A percentile compares a stretch with the other conserved stretches of the same genome.
Evolutionary conservation across 2,113 vertebrate genomes (phyloP).

Genomic region (Pachycephala philippinensis): DNA sequence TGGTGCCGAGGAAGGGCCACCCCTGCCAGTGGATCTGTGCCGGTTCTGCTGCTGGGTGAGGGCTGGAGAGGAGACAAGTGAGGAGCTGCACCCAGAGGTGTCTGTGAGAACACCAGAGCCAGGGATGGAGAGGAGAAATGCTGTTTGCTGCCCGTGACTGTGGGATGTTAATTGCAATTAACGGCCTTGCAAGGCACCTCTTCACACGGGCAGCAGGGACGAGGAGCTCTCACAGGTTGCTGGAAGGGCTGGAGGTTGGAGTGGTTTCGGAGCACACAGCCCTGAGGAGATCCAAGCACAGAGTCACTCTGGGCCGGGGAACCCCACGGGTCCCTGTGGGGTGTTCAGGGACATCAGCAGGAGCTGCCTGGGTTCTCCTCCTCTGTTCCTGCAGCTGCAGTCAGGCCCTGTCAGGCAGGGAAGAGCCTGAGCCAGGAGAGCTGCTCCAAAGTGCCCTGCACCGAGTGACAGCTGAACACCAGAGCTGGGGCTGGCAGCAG

Average conservation of each 20-base stretch:
- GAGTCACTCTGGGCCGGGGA: not conserved
- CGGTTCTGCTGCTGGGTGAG: not conserved
- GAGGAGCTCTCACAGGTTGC: not conserved
- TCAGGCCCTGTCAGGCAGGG: not conserved
- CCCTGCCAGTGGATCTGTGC: not conserved
- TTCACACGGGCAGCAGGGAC: fast-evolving
- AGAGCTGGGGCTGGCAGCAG: not conserved
- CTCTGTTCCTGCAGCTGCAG: not conserved
- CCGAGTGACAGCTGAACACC: not conserved
- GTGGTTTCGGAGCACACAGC: not conserved
- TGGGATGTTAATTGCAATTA: not conserved
- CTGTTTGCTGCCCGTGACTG: not conserved
- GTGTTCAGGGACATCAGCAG: not conserved
- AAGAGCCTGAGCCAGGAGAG: not conserved
- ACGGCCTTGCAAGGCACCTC: not conserved
- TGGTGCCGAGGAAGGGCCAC: not conserved
- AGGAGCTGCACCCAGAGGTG: not conserved
- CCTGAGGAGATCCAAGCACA: not conserved
- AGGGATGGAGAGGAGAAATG: not conserved
- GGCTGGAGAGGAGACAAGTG: not conserved
- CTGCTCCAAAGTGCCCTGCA: not conserved
- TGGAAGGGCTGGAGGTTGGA: not conserved
- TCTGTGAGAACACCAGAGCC: not conserved
- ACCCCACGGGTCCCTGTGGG: not conserved
- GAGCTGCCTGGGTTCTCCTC: fast-evolving